Conservation (phyloP, 2,797 vertebrate species). For the Thalassophryne amazonica region DNA sequence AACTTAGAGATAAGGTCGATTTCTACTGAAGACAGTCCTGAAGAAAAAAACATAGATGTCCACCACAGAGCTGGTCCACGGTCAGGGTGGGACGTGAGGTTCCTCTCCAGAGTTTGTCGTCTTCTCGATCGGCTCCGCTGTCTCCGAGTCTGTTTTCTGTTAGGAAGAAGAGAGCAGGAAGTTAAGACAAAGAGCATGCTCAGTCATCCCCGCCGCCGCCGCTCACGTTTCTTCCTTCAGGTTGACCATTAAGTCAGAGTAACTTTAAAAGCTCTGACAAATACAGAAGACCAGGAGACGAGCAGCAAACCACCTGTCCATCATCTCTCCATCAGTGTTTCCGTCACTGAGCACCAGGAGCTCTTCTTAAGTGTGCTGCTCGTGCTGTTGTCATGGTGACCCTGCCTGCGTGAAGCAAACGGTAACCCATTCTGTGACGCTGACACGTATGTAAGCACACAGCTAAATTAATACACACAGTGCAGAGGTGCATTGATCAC, state of each 20-base stretch:
- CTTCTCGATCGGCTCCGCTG: slow-evolving; percentile 24
- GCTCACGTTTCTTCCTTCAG: too few relatives aligned
- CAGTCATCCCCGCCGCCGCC: slow-evolving; percentile 39
- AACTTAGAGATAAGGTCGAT: slow-evolving; percentile 2
- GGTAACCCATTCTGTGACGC: slow-evolving; percentile 71
- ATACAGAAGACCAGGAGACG: too few relatives aligned
- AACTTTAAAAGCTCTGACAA: too few relatives aligned
- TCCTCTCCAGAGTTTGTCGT: slow-evolving; percentile 11
- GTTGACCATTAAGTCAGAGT: too few relatives aligned
- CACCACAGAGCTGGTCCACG: too few relatives aligned
- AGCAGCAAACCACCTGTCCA: too few relatives aligned
- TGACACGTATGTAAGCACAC: slow-evolving; percentile 40
- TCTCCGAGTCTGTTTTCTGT: slow-evolving; percentile 59
- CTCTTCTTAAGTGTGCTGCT: slow-evolving; percentile 69
- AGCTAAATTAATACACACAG: slow-evolving; percentile 8
- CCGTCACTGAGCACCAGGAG: slow-evolving; percentile 47
- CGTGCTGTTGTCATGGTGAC: slow-evolving; percentile 75
- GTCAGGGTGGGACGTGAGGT: too few relatives aligned
- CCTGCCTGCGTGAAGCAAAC: slow-evolving; percentile 73
- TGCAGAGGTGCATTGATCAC: too few relatives aligned
- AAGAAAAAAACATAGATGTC: neutral
- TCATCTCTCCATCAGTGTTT: slow-evolving; percentile 36
- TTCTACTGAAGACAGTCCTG: neutral
- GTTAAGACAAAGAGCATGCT: slow-evolving; percentile 76
- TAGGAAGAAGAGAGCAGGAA: slow-evolving; percentile 77